Conservation (phyloP, 2,797 vertebrate species). For the Eulemur mongoz region DNA sequence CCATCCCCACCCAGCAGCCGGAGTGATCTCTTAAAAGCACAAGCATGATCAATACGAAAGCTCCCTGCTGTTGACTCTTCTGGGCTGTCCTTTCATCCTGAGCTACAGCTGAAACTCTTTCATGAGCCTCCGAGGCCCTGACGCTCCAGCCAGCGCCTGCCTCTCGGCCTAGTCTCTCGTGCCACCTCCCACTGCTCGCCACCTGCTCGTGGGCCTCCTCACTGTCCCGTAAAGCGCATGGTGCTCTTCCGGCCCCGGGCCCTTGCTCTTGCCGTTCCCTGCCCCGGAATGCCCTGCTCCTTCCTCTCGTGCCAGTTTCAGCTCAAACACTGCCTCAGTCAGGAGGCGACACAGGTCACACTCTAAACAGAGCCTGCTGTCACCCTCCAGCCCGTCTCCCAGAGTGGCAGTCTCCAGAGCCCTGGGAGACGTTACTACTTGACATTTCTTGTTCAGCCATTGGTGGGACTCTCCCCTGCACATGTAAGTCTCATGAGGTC, state of each 20-base stretch:
- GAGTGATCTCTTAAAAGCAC: not conserved
- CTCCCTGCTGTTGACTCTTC: not conserved
- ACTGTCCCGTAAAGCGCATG: not conserved
- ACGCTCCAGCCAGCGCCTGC: fast-evolving
- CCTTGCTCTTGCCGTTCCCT: not conserved
- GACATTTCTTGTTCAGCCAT: not conserved
- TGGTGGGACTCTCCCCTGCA: not conserved
- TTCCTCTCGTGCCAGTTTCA: not conserved
- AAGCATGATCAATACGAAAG: not conserved
- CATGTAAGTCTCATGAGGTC: not conserved
- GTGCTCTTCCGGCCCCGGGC: not conserved
- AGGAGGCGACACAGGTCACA: not conserved
- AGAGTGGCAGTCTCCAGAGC: fast-evolving
- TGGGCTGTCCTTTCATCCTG: not conserved
- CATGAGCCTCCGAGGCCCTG: not conserved
- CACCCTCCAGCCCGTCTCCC: not conserved
- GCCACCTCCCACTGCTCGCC: not conserved
- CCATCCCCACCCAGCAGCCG: not conserved
- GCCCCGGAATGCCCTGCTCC: not conserved
- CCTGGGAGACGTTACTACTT: too few relatives aligned
- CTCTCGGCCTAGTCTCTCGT: not conserved
- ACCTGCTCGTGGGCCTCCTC: not conserved
- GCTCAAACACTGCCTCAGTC: not conserved
- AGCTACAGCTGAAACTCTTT: not conserved
- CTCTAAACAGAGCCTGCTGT: not conserved